Percentiles rank a stretch among this genome's conserved stretches.
Conservation (phyloP, 2,888 invertebrate species). For the Ectropis crepuscularia region DNA sequence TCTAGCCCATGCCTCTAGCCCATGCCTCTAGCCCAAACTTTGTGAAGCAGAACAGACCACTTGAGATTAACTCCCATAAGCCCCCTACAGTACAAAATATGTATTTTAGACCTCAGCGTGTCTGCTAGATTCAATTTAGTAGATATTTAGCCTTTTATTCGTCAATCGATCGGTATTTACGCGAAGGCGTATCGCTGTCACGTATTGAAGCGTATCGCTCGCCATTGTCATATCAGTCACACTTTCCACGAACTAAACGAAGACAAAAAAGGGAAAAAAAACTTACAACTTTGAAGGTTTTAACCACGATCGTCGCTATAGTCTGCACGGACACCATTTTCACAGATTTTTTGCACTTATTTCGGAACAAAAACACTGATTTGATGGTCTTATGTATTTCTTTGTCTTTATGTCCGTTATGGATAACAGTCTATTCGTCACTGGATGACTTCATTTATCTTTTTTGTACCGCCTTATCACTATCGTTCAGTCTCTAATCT, state of each 20-base stretch:
- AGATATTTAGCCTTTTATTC: slow-evolving; percentile 1
- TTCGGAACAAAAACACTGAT: slow-evolving; percentile 39
- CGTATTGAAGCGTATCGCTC: slow-evolving; percentile 33
- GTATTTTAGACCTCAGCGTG: too few species aligned
- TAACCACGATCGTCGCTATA: slow-evolving; percentile 92
- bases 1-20: too few species aligned
- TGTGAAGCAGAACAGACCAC: too few species aligned
- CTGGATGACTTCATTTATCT: slow-evolving; percentile 72
- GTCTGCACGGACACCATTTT: slow-evolving; percentile 93
- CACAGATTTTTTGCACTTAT: slow-evolving; percentile 52
- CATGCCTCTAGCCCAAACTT: too few species aligned
- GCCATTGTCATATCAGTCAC: slow-evolving; percentile 33
- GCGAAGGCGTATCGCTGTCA: slow-evolving; percentile 32
- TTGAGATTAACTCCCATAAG: too few species aligned
- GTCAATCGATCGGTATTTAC: slow-evolving; percentile 32
- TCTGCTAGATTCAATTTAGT: too few species aligned
- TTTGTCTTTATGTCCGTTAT: slow-evolving; percentile 69
- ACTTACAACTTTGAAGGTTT: slow-evolving; percentile 93
- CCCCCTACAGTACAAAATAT: too few species aligned
- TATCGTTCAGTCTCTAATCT: slow-evolving; percentile 66
- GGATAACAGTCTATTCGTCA: slow-evolving; percentile 63
- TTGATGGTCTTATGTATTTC: slow-evolving; percentile 31
- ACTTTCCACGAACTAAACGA: slow-evolving; percentile 35
- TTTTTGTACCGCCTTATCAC: slow-evolving; percentile 64
- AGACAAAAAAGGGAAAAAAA: slow-evolving; percentile 34